Base-by-base conservation (phyloP, 2,113 vertebrate genomes). In the Hymenochirus boettgeri region DNA sequence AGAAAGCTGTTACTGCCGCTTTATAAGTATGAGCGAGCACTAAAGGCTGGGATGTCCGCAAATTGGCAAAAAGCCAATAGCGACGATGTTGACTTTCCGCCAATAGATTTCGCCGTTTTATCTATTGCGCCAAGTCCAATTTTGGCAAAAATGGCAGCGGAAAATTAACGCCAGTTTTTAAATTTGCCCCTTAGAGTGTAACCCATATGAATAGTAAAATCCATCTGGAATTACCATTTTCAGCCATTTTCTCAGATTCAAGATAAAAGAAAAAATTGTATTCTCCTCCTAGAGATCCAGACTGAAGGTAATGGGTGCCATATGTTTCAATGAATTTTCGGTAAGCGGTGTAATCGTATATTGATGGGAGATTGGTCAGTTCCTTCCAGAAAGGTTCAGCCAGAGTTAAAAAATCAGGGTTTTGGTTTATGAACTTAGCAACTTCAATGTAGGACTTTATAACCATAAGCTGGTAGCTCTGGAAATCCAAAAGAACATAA, bases 351-450 rank as follows among this genome's bases (percentile, higher is more conserved):
- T 92, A 92, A 5, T 94, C 89, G 0, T 97, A 98, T 0, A 88
- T n/a, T 6, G 84, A 37, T 0, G 95, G 94, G 35, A 99, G 85
- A 7, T 76, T 75, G 18, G 79, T 79, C 62, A 99, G 78, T 12
- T 91, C 92, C 71, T 84, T 92, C 94, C 94, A 96, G 77, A 98
- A 97, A 1, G 82, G 79, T 56, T 95, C 90, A 0, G 94, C 75
- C 22, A 98, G 85, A 9, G 83, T 73, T 56, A 98, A 81, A 71
- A 92, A 89, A 55, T 92, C 82, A 1, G 94, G 91, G 17, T 74
- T 88, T 3, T 86, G 89, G 75, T 95, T 99, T 75, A 92, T 91
- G 75, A 99, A 98, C 69, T 97, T 92, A 69, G 92, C 93, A 77
- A 99, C 89, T 78, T 94, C 91, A 74, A 98, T 92, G 5, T 60